These are phyloP conservation scores for Lontra canadensis DNA, from an alignment of 2,113 vertebrate species.

Conservation along the genomic window DNA sequence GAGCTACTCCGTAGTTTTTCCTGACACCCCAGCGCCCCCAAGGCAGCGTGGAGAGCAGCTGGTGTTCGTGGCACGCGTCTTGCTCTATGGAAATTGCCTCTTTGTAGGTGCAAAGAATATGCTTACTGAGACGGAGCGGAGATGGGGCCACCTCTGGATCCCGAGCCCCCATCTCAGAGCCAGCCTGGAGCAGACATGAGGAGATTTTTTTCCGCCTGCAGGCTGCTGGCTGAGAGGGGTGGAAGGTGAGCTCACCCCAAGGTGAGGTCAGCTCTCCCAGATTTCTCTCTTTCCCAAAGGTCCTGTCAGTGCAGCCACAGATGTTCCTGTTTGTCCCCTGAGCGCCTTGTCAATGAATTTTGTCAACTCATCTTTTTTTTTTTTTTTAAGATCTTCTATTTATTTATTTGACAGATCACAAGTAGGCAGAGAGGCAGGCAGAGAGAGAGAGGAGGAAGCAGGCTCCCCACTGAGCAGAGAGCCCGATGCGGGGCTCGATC, in stretches of 20 bases:
- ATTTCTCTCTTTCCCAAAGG: neutral
- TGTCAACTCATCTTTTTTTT: too few relatives aligned
- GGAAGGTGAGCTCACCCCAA: neutral
- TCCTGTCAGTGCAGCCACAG: neutral
- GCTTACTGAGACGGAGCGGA: neutral
- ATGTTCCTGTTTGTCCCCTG: neutral
- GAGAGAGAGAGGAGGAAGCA: too few relatives aligned
- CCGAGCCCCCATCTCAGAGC: neutral
- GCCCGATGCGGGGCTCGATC: too few relatives aligned
- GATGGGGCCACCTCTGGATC: rapidly evolving
- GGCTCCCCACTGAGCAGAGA: too few relatives aligned
- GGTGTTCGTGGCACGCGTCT: rapidly evolving
- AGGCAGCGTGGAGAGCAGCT: neutral
- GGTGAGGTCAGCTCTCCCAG: neutral
- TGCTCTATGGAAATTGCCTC: neutral
- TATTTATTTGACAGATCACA: too few relatives aligned
- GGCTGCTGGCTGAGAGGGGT: neutral
- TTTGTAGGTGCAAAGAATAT: neutral
- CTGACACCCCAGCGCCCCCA: neutral
- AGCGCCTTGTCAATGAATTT: neutral
- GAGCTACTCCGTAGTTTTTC: neutral
- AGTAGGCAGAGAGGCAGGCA: too few relatives aligned
- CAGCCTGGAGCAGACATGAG: neutral
- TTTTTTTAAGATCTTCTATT: too few relatives aligned
- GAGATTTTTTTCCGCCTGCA: neutral